Evolutionary conservation across 2,797 vertebrate species (phyloP).

Genomic region (Diceros bicornis): DNA sequence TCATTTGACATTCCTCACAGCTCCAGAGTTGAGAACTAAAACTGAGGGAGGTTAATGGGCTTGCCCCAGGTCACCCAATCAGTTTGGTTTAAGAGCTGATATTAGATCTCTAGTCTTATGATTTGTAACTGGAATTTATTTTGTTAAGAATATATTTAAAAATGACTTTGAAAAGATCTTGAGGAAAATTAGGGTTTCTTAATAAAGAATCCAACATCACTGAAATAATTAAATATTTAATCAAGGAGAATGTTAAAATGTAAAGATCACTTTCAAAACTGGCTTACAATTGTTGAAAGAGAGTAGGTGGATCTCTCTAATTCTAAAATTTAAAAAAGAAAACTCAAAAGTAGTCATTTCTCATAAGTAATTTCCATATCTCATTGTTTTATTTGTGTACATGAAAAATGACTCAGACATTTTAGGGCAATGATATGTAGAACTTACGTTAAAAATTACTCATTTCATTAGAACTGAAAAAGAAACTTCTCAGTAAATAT

Average conservation of each 20-base stretch:
- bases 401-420: not conserved
- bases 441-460: not conserved
- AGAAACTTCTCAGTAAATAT: conserved; percentile 11
- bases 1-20: not conserved
- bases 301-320: not conserved
- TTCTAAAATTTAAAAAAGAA: not conserved
- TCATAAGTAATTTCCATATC: not conserved
- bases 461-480: not conserved
- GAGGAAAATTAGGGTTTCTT: not conserved
- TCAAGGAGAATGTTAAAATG: not conserved
- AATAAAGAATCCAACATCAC: not conserved
- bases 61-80: not conserved
- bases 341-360: not conserved
- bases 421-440: not conserved
- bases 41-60: not conserved
- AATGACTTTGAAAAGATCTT: not conserved
- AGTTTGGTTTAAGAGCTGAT: not conserved
- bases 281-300: not conserved
- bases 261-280: conserved; percentile 29
- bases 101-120: not conserved
- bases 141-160: not conserved
- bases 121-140: not conserved
- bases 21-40: not conserved
- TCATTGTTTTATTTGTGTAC: not conserved
- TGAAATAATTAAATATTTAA: conserved; percentile 9